Conservation (phyloP, 2,888 invertebrate genomes). For the Gortyna flavago region DNA sequence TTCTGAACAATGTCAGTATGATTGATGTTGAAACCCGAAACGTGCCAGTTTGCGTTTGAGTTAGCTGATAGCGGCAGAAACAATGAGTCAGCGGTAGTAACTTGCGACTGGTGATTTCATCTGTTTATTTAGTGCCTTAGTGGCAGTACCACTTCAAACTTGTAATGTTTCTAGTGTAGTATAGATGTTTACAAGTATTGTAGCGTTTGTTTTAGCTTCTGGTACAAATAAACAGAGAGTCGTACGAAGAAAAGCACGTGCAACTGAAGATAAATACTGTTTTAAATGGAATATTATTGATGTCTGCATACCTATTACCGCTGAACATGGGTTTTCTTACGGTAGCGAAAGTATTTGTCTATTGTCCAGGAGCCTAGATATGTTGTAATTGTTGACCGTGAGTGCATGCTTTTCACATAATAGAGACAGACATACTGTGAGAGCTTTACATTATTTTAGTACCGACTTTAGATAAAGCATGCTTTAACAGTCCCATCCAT, state of each 20-base stretch:
- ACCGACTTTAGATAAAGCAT: neutral
- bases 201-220: conserved; percentile 26
- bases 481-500: too few relatives aligned
- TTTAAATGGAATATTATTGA: conserved; percentile 27
- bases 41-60: conserved; percentile 53
- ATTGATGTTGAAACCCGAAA: conserved; percentile 39
- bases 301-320: neutral
- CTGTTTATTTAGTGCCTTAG: conserved; percentile 64
- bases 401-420: neutral
- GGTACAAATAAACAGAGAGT: conserved; percentile 34
- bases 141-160: conserved; percentile 25
- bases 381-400: neutral
- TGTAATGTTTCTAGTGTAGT: conserved; percentile 25
- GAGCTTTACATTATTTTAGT: neutral
- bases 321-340: neutral
- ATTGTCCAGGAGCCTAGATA: neutral
- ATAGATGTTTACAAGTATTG: conserved; percentile 1
- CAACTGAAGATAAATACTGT: conserved; percentile 21
- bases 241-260: conserved; percentile 33
- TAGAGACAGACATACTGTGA: too few relatives aligned
- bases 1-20: conserved; percentile 9
- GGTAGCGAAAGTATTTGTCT: neutral
- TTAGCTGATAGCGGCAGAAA: conserved; percentile 46
- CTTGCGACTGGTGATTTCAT: conserved; percentile 58
- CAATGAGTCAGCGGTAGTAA: conserved; percentile 47